These are phyloP conservation scores for Spermophilus dauricus DNA, from an alignment of 2,113 vertebrate genomes.

Conservation along the genomic window DNA sequence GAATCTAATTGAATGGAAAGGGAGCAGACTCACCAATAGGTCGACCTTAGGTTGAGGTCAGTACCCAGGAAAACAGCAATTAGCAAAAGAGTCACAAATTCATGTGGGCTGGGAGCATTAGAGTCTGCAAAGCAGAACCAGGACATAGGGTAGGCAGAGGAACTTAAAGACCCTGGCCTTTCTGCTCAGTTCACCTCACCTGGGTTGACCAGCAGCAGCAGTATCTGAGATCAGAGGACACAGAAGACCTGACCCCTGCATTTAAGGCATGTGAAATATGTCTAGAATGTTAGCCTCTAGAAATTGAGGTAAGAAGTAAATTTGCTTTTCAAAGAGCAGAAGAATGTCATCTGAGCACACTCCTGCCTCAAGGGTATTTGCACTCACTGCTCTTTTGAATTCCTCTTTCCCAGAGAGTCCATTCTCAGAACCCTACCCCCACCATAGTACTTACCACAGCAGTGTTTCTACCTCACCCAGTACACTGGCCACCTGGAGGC, in stretches of 20 bases:
- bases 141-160: fast-evolving
- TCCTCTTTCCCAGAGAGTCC: not conserved
- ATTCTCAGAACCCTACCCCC: not conserved
- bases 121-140: not conserved
- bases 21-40: not conserved
- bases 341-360: not conserved
- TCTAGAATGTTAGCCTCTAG: not conserved
- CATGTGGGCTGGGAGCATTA: not conserved
- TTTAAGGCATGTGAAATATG: not conserved
- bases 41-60: not conserved
- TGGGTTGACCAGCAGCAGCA: not conserved
- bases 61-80: not conserved
- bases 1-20: not conserved
- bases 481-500: not conserved
- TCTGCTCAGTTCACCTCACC: not conserved
- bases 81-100: not conserved
- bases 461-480: not conserved
- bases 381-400: not conserved
- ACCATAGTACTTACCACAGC: not conserved
- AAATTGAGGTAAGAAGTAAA: not conserved
- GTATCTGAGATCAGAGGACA: not conserved
- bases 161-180: not conserved
- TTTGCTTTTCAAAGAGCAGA: not conserved
- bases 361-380: not conserved
- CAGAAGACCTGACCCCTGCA: not conserved